Base-by-base conservation (phyloP, 2,797 vertebrate species). In the Odontamblyopus lacepedii region DNA sequence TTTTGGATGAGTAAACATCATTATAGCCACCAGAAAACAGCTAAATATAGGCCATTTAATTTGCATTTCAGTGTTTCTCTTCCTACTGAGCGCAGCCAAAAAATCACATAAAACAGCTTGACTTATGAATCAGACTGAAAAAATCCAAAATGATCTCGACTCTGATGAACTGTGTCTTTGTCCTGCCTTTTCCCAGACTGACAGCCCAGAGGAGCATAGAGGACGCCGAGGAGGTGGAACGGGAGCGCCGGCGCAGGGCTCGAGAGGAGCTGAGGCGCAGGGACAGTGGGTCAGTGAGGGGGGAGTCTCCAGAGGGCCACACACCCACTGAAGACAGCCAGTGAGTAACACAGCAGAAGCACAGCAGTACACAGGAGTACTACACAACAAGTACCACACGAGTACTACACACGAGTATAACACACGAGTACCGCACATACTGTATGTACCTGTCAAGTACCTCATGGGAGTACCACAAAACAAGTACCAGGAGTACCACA, bases 151-250 rank as follows among this genome's bases (percentile, higher is more conserved):
- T 5, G 5, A 55, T 18, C 51, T n/a, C 6, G n/a, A 5, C 6
- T 62, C 3, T 8, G 18, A 32, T 35, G 11, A 38, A 9, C 66
- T 13, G 27, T 2, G 6, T 16, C 44, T n/a, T 70, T 0, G 19
- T 16, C 4, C 3, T 29, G 7, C 2, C 15, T 50, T 0, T n/a
- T 29, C 50, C 0, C 78, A 91, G 90, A 80, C 91, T 97, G 76
- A 96, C 95, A 0, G 86, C 96, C 0, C 97, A 97, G 89, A 93
- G 96, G 93, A 96, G 95, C 2, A 89, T 95, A 29, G 97, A 99
- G 75, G 96, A 97, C 0, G 94, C 95, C 0, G 96, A 97, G 79
- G 97, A 98, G 84, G 90, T 94, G 0, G 95, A 97, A 0, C 85
- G 93, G 19, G 96, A 98, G 83, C 93, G 88, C 0, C 87, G 94